Percentiles rank a stretch among this genome's conserved stretches.
These are phyloP conservation scores for Aulostomus chinensis DNA, from an alignment of 2,797 vertebrate genomes.

Conservation along the genomic window DNA sequence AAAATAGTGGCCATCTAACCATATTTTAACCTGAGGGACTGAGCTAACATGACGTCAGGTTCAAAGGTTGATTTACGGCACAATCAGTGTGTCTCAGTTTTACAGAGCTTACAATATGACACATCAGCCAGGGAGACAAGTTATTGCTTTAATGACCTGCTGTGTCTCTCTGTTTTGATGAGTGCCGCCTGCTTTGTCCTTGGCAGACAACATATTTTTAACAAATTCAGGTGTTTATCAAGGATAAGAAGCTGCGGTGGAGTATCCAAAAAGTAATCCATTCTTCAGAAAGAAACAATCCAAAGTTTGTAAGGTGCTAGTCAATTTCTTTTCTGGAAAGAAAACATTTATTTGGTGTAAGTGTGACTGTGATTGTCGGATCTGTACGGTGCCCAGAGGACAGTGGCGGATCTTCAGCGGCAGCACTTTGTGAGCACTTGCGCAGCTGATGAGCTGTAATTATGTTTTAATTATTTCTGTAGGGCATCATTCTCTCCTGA, in stretches of 20 bases:
- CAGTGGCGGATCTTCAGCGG: constrained; percentile 61
- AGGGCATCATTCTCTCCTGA: constrained; percentile 70
- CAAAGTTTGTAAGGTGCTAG: constrained; percentile 6
- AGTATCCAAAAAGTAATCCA: background rate
- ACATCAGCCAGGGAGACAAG: constrained; percentile 36
- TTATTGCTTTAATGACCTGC: constrained; percentile 69
- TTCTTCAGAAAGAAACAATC: constrained; percentile 9
- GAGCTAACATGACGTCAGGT: constrained; percentile 46
- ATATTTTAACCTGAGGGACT: constrained; percentile 46
- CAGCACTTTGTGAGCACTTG: constrained; percentile 81
- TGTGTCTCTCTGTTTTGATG: constrained; percentile 25
- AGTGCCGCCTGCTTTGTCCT: constrained; percentile 39
- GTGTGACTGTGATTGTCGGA: constrained; percentile 37
- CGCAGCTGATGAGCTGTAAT: constrained; percentile 81
- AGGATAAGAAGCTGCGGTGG: constrained; percentile 28
- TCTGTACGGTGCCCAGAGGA: constrained; percentile 58
- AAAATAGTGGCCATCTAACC: constrained; percentile 22
- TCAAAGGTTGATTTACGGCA: constrained; percentile 47
- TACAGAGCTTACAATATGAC: constrained; percentile 34
- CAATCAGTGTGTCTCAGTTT: constrained; percentile 29
- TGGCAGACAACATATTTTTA: constrained; percentile 47
- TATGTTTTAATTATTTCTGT: constrained; percentile 82
- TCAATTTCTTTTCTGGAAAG: constrained; percentile 17
- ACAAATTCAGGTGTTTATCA: constrained; percentile 43
- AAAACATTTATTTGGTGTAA: constrained; percentile 20